phyloP scores from a whole-genome alignment of 2,888 invertebrate genomes.

The Sthenelais limicola region DNA sequence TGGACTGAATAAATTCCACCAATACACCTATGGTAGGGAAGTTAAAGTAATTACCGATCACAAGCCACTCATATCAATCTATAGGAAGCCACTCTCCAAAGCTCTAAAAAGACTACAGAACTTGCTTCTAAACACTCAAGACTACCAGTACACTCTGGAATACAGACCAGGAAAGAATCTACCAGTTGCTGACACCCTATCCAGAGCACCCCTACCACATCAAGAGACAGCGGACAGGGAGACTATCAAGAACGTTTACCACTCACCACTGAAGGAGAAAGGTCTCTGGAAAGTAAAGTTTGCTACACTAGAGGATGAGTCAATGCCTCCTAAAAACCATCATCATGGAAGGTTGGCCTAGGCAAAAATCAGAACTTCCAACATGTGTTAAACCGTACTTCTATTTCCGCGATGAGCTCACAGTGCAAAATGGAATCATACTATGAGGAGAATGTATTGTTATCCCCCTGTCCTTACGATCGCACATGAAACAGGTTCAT shows the following conservation, averaged over 20 bases:
- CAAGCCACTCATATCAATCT: slow-evolving; percentile 69
- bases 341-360: slow-evolving; percentile 46
- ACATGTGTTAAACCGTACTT: slow-evolving; percentile 35
- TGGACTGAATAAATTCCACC: slow-evolving; percentile 67
- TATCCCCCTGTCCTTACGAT: neutral
- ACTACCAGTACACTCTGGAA: slow-evolving; percentile 20
- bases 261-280: too few relatives aligned
- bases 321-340: slow-evolving; percentile 30
- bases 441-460: slow-evolving; percentile 43
- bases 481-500: slow-evolving; percentile 15
- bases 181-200: slow-evolving; percentile 51
- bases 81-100: slow-evolving; percentile 58
- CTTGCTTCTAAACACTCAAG: slow-evolving; percentile 50
- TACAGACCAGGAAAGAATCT: slow-evolving; percentile 47
- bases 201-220: too few relatives aligned
- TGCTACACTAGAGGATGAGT: slow-evolving; percentile 35
- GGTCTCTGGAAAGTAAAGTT: too few relatives aligned
- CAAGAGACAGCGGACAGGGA: neutral
- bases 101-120: slow-evolving; percentile 57
- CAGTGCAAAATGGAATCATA: slow-evolving; percentile 47
- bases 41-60: slow-evolving; percentile 67
- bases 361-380: neutral
- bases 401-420: too few relatives aligned
- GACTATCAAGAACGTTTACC: too few relatives aligned
- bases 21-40: slow-evolving; percentile 64